A percentile compares a stretch with the other conserved stretches of the same genome.
Evolutionary conservation across 2,888 invertebrate genomes (phyloP).

Genomic region (Aleiodes alternator): DNA sequence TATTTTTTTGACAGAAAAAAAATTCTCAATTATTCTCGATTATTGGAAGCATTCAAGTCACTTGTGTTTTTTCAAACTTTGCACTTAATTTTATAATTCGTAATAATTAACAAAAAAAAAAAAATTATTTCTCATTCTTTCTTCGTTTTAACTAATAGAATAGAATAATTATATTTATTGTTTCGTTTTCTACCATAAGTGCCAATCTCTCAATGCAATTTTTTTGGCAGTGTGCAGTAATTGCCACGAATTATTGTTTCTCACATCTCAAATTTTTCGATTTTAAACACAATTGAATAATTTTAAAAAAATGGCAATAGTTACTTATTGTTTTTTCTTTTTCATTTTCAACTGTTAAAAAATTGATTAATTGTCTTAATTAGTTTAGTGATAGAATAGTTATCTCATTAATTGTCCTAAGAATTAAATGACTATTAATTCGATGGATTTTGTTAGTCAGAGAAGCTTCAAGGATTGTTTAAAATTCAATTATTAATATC

Average conservation of each 20-base stretch:
- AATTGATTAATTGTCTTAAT: conserved; percentile 11
- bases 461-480: conserved; percentile 7
- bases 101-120: neutral
- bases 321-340: neutral
- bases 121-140: neutral
- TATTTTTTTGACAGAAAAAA: neutral
- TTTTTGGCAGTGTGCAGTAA: conserved; percentile 7
- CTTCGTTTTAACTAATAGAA: neutral
- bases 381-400: conserved; percentile 7
- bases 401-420: conserved; percentile 6
- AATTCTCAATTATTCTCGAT: conserved; percentile 8
- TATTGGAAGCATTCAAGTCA: conserved; percentile 22
- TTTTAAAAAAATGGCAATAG: too few species aligned
- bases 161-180: conserved; percentile 1
- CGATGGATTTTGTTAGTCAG: conserved; percentile 15
- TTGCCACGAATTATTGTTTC: conserved; percentile 13
- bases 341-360: neutral
- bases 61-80: conserved; percentile 23
- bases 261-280: neutral
- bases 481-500: conserved; percentile 8
- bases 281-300: neutral
- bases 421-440: conserved; percentile 12
- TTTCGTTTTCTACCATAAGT: neutral
- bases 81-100: conserved; percentile 3
- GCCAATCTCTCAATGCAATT: conserved; percentile 9